A percentile compares a stretch with the other conserved stretches of the same genome.
Conservation (phyloP, 2,113 vertebrate species). For the Telmatochromis sp. region DNA sequence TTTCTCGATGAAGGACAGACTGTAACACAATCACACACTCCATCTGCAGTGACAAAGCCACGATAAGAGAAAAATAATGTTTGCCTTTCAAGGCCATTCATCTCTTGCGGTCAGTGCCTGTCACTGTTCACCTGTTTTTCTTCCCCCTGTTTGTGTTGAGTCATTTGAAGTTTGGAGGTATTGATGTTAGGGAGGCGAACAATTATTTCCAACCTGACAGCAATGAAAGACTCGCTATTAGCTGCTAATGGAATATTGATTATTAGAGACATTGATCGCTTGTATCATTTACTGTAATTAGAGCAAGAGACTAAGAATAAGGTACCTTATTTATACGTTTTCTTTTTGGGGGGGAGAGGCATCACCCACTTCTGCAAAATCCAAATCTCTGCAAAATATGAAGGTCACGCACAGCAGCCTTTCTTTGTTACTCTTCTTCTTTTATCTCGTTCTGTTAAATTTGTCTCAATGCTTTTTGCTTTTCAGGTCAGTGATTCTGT, state of each 20-base stretch:
- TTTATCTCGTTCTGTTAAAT: neutral
- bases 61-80: neutral
- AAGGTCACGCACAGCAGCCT: neutral
- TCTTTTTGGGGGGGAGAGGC: neutral
- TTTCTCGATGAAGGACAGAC: conserved; percentile 11
- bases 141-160: neutral
- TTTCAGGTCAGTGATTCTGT: neutral
- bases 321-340: neutral
- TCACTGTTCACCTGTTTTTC: neutral
- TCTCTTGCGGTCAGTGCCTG: neutral
- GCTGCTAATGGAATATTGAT: conserved; percentile 9
- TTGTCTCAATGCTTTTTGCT: neutral
- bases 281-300: neutral
- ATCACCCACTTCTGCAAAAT: neutral
- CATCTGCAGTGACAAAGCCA: neutral
- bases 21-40: neutral
- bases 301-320: neutral
- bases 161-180: neutral
- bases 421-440: neutral
- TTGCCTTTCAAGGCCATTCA: conserved; percentile 5
- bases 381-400: neutral
- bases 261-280: neutral
- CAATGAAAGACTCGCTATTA: neutral
- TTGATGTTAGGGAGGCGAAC: neutral
- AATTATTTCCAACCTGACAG: neutral